These are phyloP conservation scores for Sylvietta virens DNA, from an alignment of 2,113 vertebrate genomes.

Conservation along the genomic window DNA sequence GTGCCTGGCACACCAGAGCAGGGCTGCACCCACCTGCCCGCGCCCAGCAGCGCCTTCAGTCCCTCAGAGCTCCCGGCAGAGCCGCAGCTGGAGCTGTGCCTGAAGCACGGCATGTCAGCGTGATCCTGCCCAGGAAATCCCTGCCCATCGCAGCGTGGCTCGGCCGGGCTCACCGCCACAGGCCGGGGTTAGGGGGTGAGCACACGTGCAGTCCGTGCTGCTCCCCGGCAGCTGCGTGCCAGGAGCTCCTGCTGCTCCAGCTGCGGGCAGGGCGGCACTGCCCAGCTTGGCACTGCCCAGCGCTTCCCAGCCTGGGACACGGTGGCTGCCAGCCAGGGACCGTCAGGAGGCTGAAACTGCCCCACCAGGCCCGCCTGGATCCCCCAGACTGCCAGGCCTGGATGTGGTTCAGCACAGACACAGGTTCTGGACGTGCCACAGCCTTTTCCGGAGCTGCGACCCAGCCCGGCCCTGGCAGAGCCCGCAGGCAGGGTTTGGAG, in stretches of 20 bases:
- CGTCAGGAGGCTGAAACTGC: not conserved
- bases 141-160: not conserved
- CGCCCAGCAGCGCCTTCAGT: not conserved
- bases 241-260: not conserved
- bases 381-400: not conserved
- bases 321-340: not conserved
- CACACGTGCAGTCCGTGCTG: not conserved
- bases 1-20: accelerated
- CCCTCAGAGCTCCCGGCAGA: accelerated
- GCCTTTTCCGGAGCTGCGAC: not conserved
- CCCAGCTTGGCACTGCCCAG: accelerated
- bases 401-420: accelerated
- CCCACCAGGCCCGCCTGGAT: accelerated
- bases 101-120: not conserved
- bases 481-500: not conserved
- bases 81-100: not conserved
- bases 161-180: not conserved
- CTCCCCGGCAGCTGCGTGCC: not conserved
- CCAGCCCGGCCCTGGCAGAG: not conserved
- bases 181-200: not conserved
- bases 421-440: accelerated
- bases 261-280: accelerated
- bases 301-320: accelerated
- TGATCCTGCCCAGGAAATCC: not conserved
- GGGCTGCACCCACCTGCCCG: not conserved